Evolutionary conservation across 1,140 invertebrate genomes (phyloP).

Genomic region (Danaus plexippus): DNA sequence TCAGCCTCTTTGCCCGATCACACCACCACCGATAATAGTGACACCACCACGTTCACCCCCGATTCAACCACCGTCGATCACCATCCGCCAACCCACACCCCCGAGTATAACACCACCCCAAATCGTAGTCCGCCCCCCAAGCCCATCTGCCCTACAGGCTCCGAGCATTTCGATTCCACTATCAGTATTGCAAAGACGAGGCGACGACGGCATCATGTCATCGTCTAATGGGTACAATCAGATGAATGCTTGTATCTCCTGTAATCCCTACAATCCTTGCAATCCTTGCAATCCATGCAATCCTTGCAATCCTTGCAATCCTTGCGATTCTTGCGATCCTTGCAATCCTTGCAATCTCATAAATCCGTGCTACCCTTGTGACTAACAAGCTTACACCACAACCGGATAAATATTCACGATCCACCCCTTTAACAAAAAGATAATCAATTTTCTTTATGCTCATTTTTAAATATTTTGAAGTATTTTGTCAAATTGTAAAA

Average conservation of each 20-base stretch:
- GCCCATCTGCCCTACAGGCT: slow-evolving; percentile 26
- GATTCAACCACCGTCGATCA: slow-evolving; percentile 36
- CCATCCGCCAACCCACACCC: slow-evolving; percentile 28
- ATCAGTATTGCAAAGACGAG: slow-evolving; percentile 9
- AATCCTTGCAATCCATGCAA: slow-evolving; percentile 16
- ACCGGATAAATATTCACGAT: no score
- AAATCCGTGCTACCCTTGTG: background rate
- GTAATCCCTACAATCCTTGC: slow-evolving; percentile 3
- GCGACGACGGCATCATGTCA: no score
- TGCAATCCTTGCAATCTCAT: slow-evolving; percentile 10
- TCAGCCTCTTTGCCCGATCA: slow-evolving; percentile 23
- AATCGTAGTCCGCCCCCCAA: slow-evolving; percentile 33
- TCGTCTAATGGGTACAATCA: no score
- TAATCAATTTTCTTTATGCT: no score
- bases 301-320: slow-evolving; percentile 13
- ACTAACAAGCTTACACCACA: no score
- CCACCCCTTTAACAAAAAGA: no score
- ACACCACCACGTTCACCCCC: slow-evolving; percentile 29
- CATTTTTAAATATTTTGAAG: no score
- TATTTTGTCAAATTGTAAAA: no score
- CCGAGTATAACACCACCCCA: slow-evolving; percentile 29
- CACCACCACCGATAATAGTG: slow-evolving; percentile 34
- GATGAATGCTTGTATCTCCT: background rate
- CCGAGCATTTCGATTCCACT: slow-evolving; percentile 27
- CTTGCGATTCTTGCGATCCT: slow-evolving; percentile 2